Percentiles rank a stretch among this genome's conserved stretches.
phyloP scores from a whole-genome alignment of 2,113 vertebrate genomes.

The Callaeas wilsoni region DNA sequence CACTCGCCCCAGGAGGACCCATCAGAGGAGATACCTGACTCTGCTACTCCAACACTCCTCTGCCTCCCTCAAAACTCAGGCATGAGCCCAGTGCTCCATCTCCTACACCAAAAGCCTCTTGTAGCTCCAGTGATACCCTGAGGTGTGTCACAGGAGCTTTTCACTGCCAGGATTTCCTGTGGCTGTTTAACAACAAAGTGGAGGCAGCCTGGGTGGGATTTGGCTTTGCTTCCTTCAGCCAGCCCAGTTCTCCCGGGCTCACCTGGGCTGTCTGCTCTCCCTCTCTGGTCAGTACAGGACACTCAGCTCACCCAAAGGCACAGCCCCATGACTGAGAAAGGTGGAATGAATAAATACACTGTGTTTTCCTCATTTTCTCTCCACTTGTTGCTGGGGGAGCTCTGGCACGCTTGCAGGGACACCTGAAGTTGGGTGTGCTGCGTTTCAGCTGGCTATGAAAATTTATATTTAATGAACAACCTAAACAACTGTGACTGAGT shows the following conservation, averaged over 20 bases:
- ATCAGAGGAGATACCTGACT: neutral
- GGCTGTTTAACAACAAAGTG: neutral
- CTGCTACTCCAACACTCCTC: neutral
- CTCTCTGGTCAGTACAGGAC: neutral
- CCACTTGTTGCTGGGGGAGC: neutral
- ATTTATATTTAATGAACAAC: neutral
- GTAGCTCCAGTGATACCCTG: neutral
- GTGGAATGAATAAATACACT: neutral
- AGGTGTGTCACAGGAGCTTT: neutral
- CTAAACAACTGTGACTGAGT: neutral
- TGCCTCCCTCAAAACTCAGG: neutral
- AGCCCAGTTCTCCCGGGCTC: neutral
- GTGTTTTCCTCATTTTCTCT: neutral
- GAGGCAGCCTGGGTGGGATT: neutral
- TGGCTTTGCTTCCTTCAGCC: neutral
- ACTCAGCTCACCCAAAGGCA: neutral
- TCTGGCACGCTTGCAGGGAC: neutral
- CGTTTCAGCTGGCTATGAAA: neutral
- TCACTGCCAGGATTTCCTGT: neutral
- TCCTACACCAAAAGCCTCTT: neutral
- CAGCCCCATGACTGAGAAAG: neutral
- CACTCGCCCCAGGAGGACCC: neutral
- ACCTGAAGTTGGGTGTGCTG: neutral
- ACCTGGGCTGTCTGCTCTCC: neutral
- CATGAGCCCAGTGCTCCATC: neutral